A percentile compares a stretch with the other conserved stretches of the same genome.
These are phyloP conservation scores for Pentalonia nigronervosa DNA, from an alignment of 1,140 invertebrate species.

Conservation along the genomic window DNA sequence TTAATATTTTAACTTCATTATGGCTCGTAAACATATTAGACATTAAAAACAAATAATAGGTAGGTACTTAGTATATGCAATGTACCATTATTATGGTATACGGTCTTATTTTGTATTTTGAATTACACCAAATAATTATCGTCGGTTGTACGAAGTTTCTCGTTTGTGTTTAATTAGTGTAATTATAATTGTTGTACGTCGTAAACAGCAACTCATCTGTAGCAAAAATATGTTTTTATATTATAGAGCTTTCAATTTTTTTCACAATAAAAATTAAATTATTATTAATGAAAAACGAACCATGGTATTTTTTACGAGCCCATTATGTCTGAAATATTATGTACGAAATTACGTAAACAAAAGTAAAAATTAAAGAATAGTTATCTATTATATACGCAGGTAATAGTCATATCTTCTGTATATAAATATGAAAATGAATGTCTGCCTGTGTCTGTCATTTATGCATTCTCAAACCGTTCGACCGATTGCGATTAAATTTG, in stretches of 20 bases:
- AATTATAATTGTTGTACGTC: neutral
- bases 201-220: neutral
- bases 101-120: neutral
- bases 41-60: slow-evolving; percentile 3
- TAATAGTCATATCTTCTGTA: too few species aligned
- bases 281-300: neutral
- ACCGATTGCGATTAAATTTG: too few species aligned
- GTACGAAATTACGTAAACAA: neutral
- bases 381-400: too few species aligned
- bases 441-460: too few species aligned
- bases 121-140: neutral
- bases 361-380: neutral
- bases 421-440: too few species aligned
- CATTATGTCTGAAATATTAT: neutral
- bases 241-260: neutral
- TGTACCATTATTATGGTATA: too few species aligned
- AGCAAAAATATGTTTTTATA: neutral
- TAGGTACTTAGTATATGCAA: too few species aligned
- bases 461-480: too few species aligned
- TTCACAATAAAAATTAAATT: neutral
- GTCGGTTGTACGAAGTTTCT: neutral
- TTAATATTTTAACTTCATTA: neutral
- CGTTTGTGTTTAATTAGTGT: neutral
- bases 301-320: neutral
- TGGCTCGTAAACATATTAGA: neutral